Conservation (phyloP, 2,113 vertebrate genomes). For the Alouatta palliata region DNA sequence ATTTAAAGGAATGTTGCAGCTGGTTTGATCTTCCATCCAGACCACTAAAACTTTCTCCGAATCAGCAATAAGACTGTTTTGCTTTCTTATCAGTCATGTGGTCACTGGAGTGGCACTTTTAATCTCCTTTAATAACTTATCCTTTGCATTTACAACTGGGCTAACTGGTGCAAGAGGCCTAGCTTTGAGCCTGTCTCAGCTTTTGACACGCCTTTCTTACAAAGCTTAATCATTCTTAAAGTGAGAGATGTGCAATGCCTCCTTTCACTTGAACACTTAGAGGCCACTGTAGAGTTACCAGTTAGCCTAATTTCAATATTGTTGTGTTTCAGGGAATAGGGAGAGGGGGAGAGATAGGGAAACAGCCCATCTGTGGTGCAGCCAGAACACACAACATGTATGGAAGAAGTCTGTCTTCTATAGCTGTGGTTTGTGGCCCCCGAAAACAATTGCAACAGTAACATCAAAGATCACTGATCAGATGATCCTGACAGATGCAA, state of each 20-base stretch:
- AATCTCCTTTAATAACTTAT: neutral
- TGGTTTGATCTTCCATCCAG: neutral
- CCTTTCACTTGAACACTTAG: neutral
- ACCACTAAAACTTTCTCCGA: neutral
- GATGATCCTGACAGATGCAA: neutral
- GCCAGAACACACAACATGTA: neutral
- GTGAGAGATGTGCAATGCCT: neutral
- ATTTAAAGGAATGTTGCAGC: neutral
- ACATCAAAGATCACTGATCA: neutral
- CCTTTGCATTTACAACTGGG: neutral
- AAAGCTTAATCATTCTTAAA: neutral
- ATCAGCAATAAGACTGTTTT: neutral
- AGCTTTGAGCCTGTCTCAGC: neutral
- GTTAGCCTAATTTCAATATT: neutral
- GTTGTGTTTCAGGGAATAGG: neutral
- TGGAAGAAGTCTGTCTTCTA: neutral
- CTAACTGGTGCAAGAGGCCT: neutral
- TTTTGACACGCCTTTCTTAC: neutral
- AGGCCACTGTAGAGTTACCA: neutral
- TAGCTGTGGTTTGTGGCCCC: neutral
- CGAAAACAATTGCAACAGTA: neutral
- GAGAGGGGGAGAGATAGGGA: neutral
- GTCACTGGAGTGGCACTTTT: neutral
- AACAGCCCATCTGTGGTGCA: neutral
- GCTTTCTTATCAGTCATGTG: neutral